A percentile compares a stretch with the other conserved stretches of the same genome.
phyloP scores from a whole-genome alignment of 2,797 vertebrate species.

The Pseudotriccus pelzelni region DNA sequence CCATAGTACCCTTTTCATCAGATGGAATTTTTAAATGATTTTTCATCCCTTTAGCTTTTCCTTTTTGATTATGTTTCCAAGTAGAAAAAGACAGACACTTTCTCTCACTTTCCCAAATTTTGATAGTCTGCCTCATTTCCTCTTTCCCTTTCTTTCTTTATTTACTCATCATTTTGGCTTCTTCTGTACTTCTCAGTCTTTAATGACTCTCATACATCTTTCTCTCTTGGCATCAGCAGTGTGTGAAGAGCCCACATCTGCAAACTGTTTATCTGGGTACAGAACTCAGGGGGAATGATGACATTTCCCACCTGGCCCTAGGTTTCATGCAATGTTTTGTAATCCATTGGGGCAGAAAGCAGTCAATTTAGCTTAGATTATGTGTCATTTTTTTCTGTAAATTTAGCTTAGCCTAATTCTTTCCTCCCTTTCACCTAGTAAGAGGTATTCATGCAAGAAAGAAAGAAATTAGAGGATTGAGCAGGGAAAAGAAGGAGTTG shows the following conservation, averaged over 20 bases:
- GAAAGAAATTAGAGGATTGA: background rate
- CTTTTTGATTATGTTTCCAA: background rate
- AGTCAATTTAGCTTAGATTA: background rate
- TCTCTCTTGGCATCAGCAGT: background rate
- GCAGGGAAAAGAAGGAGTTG: background rate
- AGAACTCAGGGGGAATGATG: background rate
- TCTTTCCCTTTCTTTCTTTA: background rate
- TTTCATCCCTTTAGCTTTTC: background rate
- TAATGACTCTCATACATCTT: background rate
- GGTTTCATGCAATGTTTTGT: background rate
- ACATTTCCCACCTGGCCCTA: background rate
- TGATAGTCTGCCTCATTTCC: background rate
- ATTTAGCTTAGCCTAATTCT: background rate
- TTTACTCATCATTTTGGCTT: background rate
- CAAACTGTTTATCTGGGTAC: background rate
- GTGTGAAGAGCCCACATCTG: background rate
- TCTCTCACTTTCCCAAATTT: background rate
- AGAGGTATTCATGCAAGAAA: background rate
- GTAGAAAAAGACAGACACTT: background rate
- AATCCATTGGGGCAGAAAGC: background rate
- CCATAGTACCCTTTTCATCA: background rate
- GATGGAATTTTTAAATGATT: background rate
- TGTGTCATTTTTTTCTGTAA: background rate
- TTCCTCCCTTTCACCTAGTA: background rate
- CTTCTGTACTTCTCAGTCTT: background rate